Evolutionary conservation across 2,113 vertebrate genomes (phyloP).

Genomic region (Seriola rivoliana): DNA sequence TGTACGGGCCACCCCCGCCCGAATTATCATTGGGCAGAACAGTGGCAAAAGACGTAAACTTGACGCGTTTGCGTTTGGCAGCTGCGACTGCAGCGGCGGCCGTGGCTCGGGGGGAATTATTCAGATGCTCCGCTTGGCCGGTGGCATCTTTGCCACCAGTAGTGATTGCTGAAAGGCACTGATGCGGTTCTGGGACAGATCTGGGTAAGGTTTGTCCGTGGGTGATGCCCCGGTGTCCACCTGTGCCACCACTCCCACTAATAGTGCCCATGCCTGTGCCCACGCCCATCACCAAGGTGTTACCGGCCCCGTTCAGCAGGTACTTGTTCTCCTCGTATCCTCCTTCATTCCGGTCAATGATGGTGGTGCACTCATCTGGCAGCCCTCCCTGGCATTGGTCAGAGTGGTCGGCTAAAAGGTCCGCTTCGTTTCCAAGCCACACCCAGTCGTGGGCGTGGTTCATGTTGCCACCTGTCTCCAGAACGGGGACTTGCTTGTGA

Average conservation of each 20-base stretch:
- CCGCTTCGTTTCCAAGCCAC: slow-evolving; percentile 95
- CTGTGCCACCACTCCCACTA: slow-evolving; percentile 46
- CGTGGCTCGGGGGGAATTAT: slow-evolving; percentile 85
- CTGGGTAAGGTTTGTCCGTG: slow-evolving; percentile 89
- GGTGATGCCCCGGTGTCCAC: slow-evolving; percentile 69
- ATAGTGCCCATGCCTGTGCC: slow-evolving; percentile 63
- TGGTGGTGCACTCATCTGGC: slow-evolving; percentile 90
- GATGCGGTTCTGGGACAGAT: slow-evolving; percentile 87
- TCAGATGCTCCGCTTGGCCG: slow-evolving; percentile 85
- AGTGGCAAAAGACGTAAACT: slow-evolving; percentile 97
- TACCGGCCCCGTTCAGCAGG: slow-evolving; percentile 89
- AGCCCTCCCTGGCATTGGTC: slow-evolving; percentile 89
- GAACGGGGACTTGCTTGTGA: slow-evolving; percentile 94
- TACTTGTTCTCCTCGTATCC: slow-evolving; percentile 94
- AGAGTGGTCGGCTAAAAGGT: slow-evolving; percentile 89
- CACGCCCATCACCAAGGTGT: slow-evolving; percentile 87
- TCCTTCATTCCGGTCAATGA: slow-evolving; percentile 90
- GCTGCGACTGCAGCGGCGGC: slow-evolving; percentile 70
- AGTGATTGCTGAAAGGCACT: slow-evolving; percentile 82
- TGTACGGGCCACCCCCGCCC: slow-evolving; percentile 86
- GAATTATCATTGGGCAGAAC: slow-evolving; percentile 91
- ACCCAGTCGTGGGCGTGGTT: slow-evolving; percentile 99
- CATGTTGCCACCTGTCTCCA: slow-evolving; percentile 91
- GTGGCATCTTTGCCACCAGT: slow-evolving; percentile 85
- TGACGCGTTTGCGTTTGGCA: slow-evolving; percentile 94